Conservation (phyloP, 37 sponge, comb jelly and placozoan genomes). For the Geodia barretti region DNA sequence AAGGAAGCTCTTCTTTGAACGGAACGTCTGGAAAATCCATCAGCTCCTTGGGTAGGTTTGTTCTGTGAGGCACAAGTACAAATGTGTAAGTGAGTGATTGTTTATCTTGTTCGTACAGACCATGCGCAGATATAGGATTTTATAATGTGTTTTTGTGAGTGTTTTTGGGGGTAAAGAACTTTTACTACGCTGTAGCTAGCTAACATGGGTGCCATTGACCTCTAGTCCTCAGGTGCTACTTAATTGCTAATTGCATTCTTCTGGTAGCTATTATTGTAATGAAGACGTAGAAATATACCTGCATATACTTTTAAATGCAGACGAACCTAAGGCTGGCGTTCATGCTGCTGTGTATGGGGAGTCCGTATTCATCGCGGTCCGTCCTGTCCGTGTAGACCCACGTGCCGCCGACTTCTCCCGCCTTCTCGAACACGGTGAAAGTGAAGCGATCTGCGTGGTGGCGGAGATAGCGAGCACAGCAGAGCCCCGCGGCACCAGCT, state of each 20-base stretch:
- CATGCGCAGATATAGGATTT: too few species aligned
- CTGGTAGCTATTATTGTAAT: too few species aligned
- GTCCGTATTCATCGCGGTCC: background rate
- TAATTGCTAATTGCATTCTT: too few species aligned
- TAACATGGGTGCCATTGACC: too few species aligned
- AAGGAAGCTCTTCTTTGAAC: constrained; percentile 50
- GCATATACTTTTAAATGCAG: too few species aligned
- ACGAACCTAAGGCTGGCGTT: constrained; percentile 40
- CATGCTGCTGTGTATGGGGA: constrained; percentile 15
- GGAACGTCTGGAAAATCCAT: constrained; percentile 78
- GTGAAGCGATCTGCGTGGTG: constrained; percentile 4
- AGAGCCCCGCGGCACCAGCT: constrained; percentile 72
- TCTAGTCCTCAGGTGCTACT: too few species aligned
- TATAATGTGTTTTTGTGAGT: too few species aligned
- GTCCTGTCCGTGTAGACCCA: constrained; percentile 66
- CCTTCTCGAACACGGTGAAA: constrained; percentile 55
- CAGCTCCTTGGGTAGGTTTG: constrained; percentile 78
- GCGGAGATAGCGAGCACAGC: constrained; percentile 44
- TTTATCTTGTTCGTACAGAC: too few species aligned
- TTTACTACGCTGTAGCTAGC: too few species aligned
- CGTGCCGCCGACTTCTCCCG: constrained; percentile 44
- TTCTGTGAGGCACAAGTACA: constrained; percentile 46
- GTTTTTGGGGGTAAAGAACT: too few species aligned
- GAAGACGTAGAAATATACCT: too few species aligned
- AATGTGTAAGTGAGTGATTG: too few species aligned